These are phyloP conservation scores for Holothuria leucospilota DNA, from an alignment of 53 echinoderm and acorn worm species.

Conservation along the genomic window DNA sequence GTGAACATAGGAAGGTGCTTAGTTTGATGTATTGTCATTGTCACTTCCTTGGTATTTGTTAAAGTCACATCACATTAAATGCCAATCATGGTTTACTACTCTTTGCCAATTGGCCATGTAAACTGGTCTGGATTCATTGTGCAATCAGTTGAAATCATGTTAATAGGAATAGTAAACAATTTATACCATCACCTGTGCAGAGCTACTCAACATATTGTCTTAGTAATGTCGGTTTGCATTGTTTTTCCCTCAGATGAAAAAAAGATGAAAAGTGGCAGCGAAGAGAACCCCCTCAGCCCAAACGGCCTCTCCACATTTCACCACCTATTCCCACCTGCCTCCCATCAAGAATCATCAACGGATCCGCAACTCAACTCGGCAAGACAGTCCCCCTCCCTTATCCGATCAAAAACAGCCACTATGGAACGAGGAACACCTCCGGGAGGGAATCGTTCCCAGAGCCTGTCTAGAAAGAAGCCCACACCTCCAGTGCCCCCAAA, in stretches of 20 bases:
- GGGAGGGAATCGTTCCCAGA: conserved; percentile 10
- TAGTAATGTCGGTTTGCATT: background rate
- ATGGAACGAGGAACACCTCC: conserved; percentile 26
- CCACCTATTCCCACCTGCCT: conserved; percentile 50
- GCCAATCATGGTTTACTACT: too few species aligned
- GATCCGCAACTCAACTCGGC: background rate
- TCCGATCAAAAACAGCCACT: conserved; percentile 27
- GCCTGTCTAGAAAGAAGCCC: conserved; percentile 42
- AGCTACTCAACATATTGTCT: too few species aligned
- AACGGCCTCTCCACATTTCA: conserved; percentile 50
- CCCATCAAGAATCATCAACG: conserved; percentile 41
- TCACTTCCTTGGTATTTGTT: too few species aligned
- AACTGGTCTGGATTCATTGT: too few species aligned
- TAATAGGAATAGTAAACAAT: too few species aligned
- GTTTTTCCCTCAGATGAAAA: background rate
- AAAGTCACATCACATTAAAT: too few species aligned
- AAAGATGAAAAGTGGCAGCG: background rate
- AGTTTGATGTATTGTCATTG: too few species aligned
- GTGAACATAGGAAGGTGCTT: too few species aligned
- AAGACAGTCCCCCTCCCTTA: conserved; percentile 39
- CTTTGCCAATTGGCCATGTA: too few species aligned
- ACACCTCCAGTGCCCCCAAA: conserved; percentile 40
- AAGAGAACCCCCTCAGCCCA: conserved; percentile 24
- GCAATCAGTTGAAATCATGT: too few species aligned
- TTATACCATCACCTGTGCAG: too few species aligned